A percentile compares a stretch with the other conserved stretches of the same genome.
phyloP scores from a whole-genome alignment of 2,888 invertebrate species.

The Lasius fuliginosus region DNA sequence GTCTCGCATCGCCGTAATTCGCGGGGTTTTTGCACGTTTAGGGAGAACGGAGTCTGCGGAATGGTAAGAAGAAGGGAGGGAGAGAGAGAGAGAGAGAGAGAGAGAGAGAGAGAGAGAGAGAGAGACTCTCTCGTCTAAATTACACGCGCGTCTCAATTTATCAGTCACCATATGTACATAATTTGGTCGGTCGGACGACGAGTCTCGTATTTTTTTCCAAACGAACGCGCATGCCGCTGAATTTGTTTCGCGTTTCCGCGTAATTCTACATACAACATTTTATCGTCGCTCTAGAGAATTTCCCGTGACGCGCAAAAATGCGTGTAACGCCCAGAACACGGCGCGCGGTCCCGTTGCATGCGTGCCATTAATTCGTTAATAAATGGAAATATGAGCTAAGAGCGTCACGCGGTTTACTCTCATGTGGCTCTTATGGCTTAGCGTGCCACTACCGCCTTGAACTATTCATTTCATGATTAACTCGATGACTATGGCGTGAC shows the following conservation, averaged over 20 bases:
- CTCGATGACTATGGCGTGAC: slow-evolving; percentile 42
- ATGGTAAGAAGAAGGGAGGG: neutral
- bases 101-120: neutral
- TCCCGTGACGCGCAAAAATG: slow-evolving; percentile 18
- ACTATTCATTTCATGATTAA: slow-evolving; percentile 51
- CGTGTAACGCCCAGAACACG: neutral
- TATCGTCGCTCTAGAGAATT: slow-evolving; percentile 19
- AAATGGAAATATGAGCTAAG: slow-evolving; percentile 27
- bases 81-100: neutral
- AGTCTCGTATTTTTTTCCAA: slow-evolving; percentile 13
- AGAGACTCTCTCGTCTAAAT: neutral
- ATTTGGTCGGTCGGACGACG: slow-evolving; percentile 3
- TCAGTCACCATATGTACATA: slow-evolving; percentile 28
- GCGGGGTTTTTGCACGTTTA: slow-evolving; percentile 24
- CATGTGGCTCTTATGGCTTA: slow-evolving; percentile 33
- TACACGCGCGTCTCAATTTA: slow-evolving; percentile 14
- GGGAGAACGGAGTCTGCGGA: neutral
- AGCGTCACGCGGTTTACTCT: slow-evolving; percentile 29
- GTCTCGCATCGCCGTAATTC: slow-evolving; percentile 35
- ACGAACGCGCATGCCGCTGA: neutral
- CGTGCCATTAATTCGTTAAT: slow-evolving; percentile 41
- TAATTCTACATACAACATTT: slow-evolving; percentile 13
- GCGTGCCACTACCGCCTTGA: neutral
- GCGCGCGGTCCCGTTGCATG: slow-evolving; percentile 1
- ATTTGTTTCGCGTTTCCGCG: neutral